Evolutionary conservation across 2,113 vertebrate species (phyloP), one percentile per base, ranked within the genome.

Genomic region (Abramis brama): DNA sequence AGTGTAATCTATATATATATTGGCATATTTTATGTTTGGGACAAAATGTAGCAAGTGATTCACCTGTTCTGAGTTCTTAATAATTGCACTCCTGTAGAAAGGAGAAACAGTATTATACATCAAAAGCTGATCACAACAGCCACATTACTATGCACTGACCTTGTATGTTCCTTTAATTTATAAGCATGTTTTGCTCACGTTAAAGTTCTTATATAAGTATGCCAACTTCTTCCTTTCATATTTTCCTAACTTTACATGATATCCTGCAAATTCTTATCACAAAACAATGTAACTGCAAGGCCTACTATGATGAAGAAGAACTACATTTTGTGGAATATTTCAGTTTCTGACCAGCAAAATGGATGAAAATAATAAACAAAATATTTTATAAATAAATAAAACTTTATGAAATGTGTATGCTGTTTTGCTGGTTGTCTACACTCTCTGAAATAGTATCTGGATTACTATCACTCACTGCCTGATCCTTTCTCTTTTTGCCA

Each of bases 1-100:
- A 80, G 8, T 80, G 78, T 64, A 79, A 80, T 47, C 39, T 27
- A 80, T 62, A 30, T 80, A 27, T 64, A 27, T 64, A 25, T 11
- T 64, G 59, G 79, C 79, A 45, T 81, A 5, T 62, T 81, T 81
- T 27, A 81, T 17, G 79, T 60, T 81, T 81, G 59, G 39, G 13
- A 47, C 39, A 21, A 45, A 45, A 47, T 25, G 13, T 47, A 80
- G 27, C 75, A 33, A 15, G 3, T 45, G 79, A 66, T n/a, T 80
- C 5, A 47, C 36, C 39, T 47, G 59, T 80, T 47, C 7, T 64
- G n/a, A 64, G 59, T 30, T 4, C 36, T 80, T 43, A 45, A 8
- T 79, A 11, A 62, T 79, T 79, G 60, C 27, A 79, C 19, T 23
- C 9, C 52, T 43, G 52, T 25, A 47, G 5, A 74, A 74, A 74